These are phyloP conservation scores for Nomada lathburiana DNA, from an alignment of 2,888 invertebrate genomes.

Conservation along the genomic window DNA sequence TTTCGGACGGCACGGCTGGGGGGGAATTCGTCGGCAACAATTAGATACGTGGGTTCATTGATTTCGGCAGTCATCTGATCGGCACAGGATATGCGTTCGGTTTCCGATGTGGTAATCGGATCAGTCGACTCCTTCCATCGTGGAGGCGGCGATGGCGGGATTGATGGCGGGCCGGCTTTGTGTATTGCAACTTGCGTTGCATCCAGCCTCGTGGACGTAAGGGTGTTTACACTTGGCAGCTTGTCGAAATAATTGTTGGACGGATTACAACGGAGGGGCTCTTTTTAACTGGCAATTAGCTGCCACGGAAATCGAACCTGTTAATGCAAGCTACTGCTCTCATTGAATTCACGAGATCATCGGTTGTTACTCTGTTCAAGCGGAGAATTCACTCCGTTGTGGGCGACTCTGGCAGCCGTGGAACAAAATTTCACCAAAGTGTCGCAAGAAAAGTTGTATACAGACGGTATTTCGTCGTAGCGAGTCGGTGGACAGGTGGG, in stretches of 20 bases:
- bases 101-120: slow-evolving; percentile 7
- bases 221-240: neutral
- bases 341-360: neutral
- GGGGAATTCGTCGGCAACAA: neutral
- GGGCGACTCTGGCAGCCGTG: too few relatives aligned
- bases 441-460: slow-evolving; percentile 25
- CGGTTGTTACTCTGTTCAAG: too few relatives aligned
- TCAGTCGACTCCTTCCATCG: neutral
- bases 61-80: slow-evolving; percentile 11
- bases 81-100: neutral
- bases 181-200: neutral
- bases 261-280: too few relatives aligned
- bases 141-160: neutral
- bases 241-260: too few relatives aligned
- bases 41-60: slow-evolving; percentile 9
- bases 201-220: neutral
- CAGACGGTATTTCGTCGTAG: slow-evolving; percentile 33
- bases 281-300: too few relatives aligned
- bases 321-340: neutral
- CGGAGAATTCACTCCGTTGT: too few relatives aligned
- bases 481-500: slow-evolving; percentile 41
- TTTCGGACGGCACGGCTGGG: neutral
- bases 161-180: neutral
- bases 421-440: neutral
- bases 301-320: neutral